Conservation (phyloP, 2,888 invertebrate species). For the Tenthredo mesomela region DNA sequence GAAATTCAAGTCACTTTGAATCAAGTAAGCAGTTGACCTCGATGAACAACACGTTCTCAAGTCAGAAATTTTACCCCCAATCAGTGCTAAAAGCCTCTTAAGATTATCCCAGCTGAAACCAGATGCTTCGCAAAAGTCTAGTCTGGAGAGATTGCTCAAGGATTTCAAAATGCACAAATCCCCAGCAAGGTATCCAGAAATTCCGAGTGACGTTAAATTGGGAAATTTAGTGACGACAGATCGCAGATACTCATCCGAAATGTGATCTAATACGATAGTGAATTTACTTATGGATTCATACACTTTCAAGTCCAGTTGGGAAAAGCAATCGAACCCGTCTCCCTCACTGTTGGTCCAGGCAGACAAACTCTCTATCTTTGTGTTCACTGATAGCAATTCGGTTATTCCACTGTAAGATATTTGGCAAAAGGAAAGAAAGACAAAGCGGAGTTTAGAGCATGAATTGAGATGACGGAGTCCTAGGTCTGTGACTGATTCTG, state of each 20-base stretch:
- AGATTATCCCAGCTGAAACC: background rate
- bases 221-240: background rate
- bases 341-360: background rate
- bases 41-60: background rate
- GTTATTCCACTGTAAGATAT: background rate
- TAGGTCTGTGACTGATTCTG: background rate
- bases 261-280: background rate
- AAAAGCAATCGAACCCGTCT: conserved; percentile 5
- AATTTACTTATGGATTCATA: background rate
- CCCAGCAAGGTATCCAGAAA: background rate
- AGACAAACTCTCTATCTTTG: background rate
- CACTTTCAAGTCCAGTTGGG: background rate
- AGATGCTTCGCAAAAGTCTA: background rate
- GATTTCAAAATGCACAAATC: background rate
- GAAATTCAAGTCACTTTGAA: background rate
- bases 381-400: background rate
- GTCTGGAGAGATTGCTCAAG: background rate
- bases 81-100: background rate
- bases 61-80: background rate
- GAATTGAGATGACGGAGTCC: background rate
- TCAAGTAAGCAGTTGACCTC: background rate
- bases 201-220: background rate
- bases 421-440: background rate
- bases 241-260: background rate
- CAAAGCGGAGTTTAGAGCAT: conserved; percentile 3